Percentiles rank a stretch among this genome's conserved stretches.
phyloP scores from a whole-genome alignment of 2,797 vertebrate species.

The Phrynocephalus vlangalii region DNA sequence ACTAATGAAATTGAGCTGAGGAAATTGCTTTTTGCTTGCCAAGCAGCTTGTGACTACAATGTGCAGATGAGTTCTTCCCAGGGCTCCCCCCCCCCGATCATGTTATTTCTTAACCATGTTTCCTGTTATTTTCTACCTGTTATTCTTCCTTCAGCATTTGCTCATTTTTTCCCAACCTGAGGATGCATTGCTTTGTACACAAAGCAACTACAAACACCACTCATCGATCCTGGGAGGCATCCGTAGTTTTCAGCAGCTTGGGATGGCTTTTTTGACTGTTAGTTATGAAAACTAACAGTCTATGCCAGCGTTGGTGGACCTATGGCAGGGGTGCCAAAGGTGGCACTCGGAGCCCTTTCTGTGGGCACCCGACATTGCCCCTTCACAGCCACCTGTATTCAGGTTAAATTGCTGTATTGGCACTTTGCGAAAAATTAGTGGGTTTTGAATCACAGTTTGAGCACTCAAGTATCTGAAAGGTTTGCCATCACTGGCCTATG shows the following conservation, averaged over 20 bases:
- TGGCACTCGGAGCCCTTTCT: too few species aligned
- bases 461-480: too few species aligned
- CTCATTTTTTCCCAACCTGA: neutral
- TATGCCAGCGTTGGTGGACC: neutral
- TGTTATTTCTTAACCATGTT: neutral
- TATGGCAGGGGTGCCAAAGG: too few species aligned
- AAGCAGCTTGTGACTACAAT: neutral
- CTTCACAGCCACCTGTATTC: too few species aligned
- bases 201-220: neutral
- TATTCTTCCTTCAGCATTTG: neutral
- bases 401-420: too few species aligned
- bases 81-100: neutral
- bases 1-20: neutral
- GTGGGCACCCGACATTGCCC: too few species aligned
- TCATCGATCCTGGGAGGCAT: neutral
- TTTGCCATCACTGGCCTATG: too few species aligned
- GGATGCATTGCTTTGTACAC: neutral
- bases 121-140: neutral
- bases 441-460: too few species aligned
- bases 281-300: neutral
- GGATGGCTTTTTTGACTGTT: neutral
- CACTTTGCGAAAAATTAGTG: too few species aligned
- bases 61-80: neutral
- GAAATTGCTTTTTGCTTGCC: neutral
- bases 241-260: neutral